Base-by-base conservation (phyloP, 1,140 invertebrate genomes). In the Drosophila asahinai region DNA sequence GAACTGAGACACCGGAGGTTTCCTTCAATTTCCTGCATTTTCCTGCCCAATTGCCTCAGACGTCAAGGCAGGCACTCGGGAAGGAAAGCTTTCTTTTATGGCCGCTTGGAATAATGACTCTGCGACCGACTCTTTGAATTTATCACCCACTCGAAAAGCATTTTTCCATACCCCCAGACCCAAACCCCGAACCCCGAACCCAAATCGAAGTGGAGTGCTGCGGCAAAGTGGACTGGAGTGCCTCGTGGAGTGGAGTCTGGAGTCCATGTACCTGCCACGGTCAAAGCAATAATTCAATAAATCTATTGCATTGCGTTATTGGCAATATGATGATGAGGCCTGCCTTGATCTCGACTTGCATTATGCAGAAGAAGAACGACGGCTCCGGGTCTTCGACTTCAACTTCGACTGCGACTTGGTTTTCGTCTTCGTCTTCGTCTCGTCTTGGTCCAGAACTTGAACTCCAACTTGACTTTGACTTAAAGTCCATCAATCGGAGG, bases 221-320 rank as follows among this genome's bases (percentile, higher is more conserved):
- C 70, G 7, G 62, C 47, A 74, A 55, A 73, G 51, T 59, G 62
- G 48, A 59, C 38, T 47, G 61, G 55, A 70, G 57, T 74, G 49
- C 38, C 30, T 30, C 27, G 59, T 79, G 45, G 61, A 83, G 75
- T 74, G 48, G 61, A 89, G 78, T 83, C 76, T 67, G 83, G 78
- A 78, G 75, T 78, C 84, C 87, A 87, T 91, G 89, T 91, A 91
- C 89, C 89, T 91, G 89, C 89, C 89, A 91, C 80, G 75, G 89
- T 71, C 84, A 80, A 78, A 91, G 89, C 89, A 91, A 91, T 91
- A 91, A 91, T 91, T 91, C 89, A 89, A 91, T 91, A 91, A 91
- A 91, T 91, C 89, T 91, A 91, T 90, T 90, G 83, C 86, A 91
- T 86, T 90, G 86, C 86, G 86, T 90, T 90, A 90, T 90, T 90